Percentiles rank a stretch among this genome's conserved stretches.
phyloP scores from a whole-genome alignment of 1,140 invertebrate species.

The Drosophila hydei region DNA sequence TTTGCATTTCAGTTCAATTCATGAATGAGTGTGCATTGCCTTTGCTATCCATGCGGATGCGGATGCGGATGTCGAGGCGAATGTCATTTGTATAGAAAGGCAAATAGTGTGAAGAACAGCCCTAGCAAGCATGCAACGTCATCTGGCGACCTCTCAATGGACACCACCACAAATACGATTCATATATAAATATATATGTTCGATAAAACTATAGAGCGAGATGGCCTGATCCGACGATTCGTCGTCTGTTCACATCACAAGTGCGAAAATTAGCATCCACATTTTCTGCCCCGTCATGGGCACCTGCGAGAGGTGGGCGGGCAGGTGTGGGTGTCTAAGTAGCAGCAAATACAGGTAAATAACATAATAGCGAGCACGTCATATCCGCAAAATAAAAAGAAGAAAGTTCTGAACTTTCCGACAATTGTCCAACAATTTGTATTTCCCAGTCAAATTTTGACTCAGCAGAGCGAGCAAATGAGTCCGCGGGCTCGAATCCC shows the following conservation, averaged over 20 bases:
- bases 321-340: neutral
- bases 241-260: neutral
- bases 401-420: no score
- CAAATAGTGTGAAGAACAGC: no score
- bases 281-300: neutral
- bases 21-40: neutral
- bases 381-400: no score
- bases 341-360: no score
- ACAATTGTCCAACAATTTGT: no score
- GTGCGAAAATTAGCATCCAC: constrained; percentile 1
- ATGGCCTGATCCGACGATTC: neutral
- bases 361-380: no score
- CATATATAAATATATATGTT: neutral
- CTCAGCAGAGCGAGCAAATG: no score
- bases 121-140: neutral
- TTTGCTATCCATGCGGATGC: neutral
- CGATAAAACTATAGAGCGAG: neutral
- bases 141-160: neutral
- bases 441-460: no score
- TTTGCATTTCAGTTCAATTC: no score
- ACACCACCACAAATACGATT: neutral
- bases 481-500: no score
- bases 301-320: neutral
- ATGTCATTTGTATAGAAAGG: neutral
- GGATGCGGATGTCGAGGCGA: neutral